phyloP scores from a whole-genome alignment of 2,113 vertebrate genomes.

The Vidua chalybeata region DNA sequence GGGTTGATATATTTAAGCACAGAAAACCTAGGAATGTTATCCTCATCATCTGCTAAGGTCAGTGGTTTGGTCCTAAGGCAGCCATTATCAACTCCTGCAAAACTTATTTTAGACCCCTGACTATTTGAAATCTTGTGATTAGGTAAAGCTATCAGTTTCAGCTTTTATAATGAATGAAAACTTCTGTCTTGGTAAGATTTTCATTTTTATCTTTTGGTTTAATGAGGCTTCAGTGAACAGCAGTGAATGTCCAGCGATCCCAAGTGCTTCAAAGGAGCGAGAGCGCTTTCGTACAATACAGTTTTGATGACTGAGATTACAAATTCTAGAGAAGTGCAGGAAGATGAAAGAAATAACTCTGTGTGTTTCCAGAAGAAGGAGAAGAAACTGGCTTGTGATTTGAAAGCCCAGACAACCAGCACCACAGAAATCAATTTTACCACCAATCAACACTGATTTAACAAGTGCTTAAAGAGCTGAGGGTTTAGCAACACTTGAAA shows the following conservation, averaged over 20 bases:
- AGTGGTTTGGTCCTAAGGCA: not conserved
- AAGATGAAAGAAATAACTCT: not conserved
- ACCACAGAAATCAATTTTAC: not conserved
- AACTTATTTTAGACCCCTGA: not conserved
- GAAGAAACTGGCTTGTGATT: not conserved
- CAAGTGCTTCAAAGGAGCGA: not conserved
- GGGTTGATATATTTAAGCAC: not conserved
- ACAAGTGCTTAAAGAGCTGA: not conserved
- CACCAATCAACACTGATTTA: not conserved
- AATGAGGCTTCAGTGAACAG: not conserved
- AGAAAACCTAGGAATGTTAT: not conserved
- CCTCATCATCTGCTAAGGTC: fast-evolving
- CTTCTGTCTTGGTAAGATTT: not conserved
- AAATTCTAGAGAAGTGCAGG: not conserved
- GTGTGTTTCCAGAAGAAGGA: not conserved
- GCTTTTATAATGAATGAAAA: not conserved
- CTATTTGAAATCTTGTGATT: not conserved
- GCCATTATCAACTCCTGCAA: not conserved
- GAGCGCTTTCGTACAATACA: not conserved
- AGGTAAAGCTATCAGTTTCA: not conserved
- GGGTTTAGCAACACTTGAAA: not conserved
- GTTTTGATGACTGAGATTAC: not conserved
- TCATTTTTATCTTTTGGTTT: not conserved
- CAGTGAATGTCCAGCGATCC: fast-evolving
- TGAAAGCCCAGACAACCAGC: not conserved